Evolutionary conservation across 1,140 invertebrate species (phyloP), one percentile per base, ranked within the genome.

Genomic region (Hyles euphorbiae): DNA sequence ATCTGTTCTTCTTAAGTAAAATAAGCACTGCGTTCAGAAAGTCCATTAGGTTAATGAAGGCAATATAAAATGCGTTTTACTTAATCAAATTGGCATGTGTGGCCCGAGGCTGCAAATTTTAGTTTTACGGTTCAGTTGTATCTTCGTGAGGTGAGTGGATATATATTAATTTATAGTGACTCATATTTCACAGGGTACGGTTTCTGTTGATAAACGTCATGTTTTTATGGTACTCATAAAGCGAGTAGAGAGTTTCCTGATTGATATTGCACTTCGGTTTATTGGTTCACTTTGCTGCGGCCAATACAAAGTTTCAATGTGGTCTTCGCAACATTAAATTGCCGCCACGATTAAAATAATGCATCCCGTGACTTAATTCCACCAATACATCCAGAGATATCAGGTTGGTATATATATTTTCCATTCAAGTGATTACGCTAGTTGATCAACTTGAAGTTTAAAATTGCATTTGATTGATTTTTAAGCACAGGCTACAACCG

Each of bases 231-330:
- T 52, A 55, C 57, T 66, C 67, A 68, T 80, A 77, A 82, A 78
- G 56, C 65, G 36, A 33, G 59, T 74, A 65, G 62, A 53, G 61
- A 60, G 53, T 70, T 78, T 74, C 72, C 67, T 70, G 71, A 78
- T 76, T 67, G 68, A 80, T 74, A 76, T 70, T 74, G 71, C 72
- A 70, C 70, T 77, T 59, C 49, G 53, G 46, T 75, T 76, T 78
- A 81, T 75, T 74, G 60, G 59, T 63, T 65, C 53, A 58, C 69
- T 47, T 54, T 44, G 22, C 36, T 8, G 47, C 62, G 65, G 50
- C 54, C 53, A 43, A 70, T 72, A 82, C 76, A 71, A 70, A 65
- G 70, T 76, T 66, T 64, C n/a, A 7, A 22, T 45, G 10, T 9
- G 10, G 10, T 52, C 34, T 12, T 32, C 34, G 6, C 5, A 7